A percentile compares a stretch with the other conserved stretches of the same genome.
phyloP scores from a whole-genome alignment of 1,140 invertebrate genomes.

The Cherax destructor region DNA sequence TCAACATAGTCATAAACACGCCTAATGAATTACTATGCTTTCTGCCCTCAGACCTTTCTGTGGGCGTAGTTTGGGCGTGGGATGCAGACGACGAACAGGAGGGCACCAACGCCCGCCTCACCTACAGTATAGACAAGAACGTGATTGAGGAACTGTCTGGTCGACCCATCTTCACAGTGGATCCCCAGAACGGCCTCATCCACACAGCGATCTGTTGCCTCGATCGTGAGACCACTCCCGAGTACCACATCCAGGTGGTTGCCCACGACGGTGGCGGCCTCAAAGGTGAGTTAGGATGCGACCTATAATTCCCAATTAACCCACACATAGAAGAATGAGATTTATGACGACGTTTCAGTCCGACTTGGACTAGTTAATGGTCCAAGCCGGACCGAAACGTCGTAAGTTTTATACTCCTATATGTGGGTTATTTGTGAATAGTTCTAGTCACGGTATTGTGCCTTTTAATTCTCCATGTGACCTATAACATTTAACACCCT shows the following conservation, averaged over 20 bases:
- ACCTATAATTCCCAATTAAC: no score
- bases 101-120: conserved; percentile 28
- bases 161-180: conserved; percentile 6
- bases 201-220: conserved; percentile 24
- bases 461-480: no score
- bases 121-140: conserved; percentile 26
- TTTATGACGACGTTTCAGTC: no score
- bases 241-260: conserved; percentile 38
- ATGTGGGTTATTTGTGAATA: no score
- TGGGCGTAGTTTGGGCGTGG: conserved; percentile 32
- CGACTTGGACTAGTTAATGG: no score
- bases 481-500: no score
- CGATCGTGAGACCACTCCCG: conserved; percentile 32
- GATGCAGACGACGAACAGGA: conserved; percentile 35
- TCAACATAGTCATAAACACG: no score
- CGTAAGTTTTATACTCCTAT: no score
- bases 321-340: no score
- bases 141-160: conserved; percentile 12
- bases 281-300: background rate
- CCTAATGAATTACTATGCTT: background rate
- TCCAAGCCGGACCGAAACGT: no score
- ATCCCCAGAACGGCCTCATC: conserved; percentile 23
- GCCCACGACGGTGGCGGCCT: conserved; percentile 19
- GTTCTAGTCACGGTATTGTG: no score
- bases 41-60: background rate